Percentiles rank a stretch among this genome's conserved stretches.
Conservation (phyloP, 2,113 vertebrate genomes). For the Pitta sordida region DNA sequence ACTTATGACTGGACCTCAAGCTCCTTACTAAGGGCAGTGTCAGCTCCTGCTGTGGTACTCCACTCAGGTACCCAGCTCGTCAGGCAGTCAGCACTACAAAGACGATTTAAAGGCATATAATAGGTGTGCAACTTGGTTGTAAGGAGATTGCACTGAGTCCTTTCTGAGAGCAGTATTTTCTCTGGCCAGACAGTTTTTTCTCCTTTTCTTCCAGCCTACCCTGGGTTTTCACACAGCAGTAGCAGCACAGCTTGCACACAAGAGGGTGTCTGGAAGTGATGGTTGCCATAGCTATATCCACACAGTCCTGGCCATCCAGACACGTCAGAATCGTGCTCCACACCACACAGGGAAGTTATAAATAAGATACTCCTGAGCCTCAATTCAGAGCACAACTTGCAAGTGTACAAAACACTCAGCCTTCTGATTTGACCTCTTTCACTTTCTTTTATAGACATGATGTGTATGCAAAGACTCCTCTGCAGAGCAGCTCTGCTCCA, state of each 20-base stretch:
- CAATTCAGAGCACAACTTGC: not conserved
- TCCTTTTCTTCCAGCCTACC: not conserved
- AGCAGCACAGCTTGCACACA: slow-evolving; percentile 12
- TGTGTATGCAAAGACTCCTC: not conserved
- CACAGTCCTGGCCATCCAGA: not conserved
- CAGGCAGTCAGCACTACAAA: not conserved
- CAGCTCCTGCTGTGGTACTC: not conserved
- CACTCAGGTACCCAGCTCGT: not conserved
- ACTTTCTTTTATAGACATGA: not conserved
- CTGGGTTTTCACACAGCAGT: not conserved
- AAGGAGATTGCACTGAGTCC: not conserved
- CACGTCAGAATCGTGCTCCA: not conserved
- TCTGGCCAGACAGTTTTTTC: not conserved
- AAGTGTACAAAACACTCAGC: not conserved
- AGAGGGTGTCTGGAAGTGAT: not conserved
- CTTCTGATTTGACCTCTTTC: not conserved
- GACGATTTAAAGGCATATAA: not conserved
- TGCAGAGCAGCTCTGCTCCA: not conserved
- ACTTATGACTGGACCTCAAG: not conserved
- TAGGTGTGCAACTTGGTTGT: not conserved
- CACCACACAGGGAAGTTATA: not conserved
- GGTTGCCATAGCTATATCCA: slow-evolving; percentile 11
- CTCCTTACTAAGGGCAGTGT: not conserved
- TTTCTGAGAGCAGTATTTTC: not conserved
- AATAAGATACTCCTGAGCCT: not conserved